phyloP scores from a whole-genome alignment of 2,113 vertebrate species.

The Burhinus oedicnemus region DNA sequence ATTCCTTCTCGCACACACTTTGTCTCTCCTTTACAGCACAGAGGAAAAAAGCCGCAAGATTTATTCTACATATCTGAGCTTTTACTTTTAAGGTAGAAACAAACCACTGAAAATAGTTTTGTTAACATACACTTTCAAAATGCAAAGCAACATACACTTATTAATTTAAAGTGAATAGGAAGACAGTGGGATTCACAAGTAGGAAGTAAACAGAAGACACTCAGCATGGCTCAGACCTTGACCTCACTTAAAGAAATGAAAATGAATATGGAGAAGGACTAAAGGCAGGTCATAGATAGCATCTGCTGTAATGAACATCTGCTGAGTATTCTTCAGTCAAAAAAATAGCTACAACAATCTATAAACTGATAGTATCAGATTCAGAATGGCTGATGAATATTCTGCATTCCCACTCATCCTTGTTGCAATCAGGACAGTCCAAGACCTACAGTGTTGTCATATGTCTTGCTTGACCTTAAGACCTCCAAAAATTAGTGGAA shows the following conservation, averaged over 20 bases:
- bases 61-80: not conserved
- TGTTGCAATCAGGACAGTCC: not conserved
- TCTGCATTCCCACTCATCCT: not conserved
- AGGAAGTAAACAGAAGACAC: not conserved
- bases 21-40: constrained; percentile 72
- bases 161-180: not conserved
- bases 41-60: not conserved
- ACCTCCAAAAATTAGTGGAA: not conserved
- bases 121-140: not conserved
- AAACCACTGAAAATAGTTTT: not conserved
- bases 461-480: not conserved
- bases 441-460: not conserved
- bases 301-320: not conserved
- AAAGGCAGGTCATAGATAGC: not conserved
- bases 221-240: not conserved
- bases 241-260: not conserved
- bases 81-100: not conserved
- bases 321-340: not conserved
- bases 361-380: not conserved
- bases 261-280: not conserved
- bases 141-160: not conserved
- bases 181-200: not conserved
- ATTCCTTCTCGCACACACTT: constrained; percentile 77
- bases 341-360: not conserved
- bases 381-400: not conserved